phyloP scores from a whole-genome alignment of 2,113 vertebrate genomes.

The Pongo abelii region DNA sequence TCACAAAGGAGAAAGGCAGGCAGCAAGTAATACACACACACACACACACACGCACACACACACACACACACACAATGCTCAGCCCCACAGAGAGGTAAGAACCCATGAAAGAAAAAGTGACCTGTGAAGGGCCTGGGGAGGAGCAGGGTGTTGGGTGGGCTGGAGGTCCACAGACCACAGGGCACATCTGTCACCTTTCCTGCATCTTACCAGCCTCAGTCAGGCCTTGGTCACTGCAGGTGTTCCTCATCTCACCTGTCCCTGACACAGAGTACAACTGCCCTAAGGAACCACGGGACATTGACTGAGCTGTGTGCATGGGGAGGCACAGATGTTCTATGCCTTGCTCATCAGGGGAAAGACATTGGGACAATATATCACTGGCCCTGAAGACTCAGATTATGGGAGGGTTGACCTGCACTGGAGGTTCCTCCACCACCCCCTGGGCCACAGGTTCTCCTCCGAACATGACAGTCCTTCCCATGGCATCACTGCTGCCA shows the following conservation, averaged over 20 bases:
- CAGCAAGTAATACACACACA: not conserved
- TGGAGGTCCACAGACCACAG: not conserved
- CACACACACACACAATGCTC: too few species aligned
- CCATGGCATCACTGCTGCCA: not conserved
- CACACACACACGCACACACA: too few species aligned
- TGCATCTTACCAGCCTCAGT: not conserved
- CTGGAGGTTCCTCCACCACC: not conserved
- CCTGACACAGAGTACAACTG: not conserved
- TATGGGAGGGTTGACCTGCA: not conserved
- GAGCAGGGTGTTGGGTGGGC: accelerated
- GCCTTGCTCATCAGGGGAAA: not conserved
- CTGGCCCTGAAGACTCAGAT: not conserved
- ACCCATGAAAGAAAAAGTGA: too few species aligned
- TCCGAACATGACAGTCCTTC: too few species aligned
- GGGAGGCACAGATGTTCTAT: not conserved
- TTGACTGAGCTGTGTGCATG: accelerated
- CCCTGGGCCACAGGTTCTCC: not conserved
- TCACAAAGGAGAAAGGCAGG: not conserved
- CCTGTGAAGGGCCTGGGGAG: accelerated
- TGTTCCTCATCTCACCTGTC: not conserved
- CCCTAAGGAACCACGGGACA: not conserved
- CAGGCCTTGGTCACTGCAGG: not conserved
- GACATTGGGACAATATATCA: not conserved
- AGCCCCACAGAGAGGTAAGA: not conserved
- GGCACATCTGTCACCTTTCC: not conserved